A percentile compares a stretch with the other conserved stretches of the same genome.
These are phyloP conservation scores for Formicarius rufipectus DNA, from an alignment of 2,113 vertebrate species.

Conservation along the genomic window DNA sequence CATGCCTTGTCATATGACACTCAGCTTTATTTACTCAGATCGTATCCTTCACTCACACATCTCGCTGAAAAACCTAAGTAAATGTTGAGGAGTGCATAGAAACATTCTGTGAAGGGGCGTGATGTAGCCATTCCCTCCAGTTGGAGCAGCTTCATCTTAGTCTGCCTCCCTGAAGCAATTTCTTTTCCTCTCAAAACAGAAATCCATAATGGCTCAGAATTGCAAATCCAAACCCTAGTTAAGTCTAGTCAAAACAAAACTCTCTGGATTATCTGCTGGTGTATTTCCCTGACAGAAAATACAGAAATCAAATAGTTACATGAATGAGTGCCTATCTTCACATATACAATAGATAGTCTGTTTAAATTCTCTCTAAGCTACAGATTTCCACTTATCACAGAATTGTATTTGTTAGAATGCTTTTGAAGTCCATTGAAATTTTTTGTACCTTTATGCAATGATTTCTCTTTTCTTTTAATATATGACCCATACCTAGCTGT, in stretches of 20 bases:
- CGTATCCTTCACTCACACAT: background rate
- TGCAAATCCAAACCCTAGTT: background rate
- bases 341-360: background rate
- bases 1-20: conserved; percentile 15
- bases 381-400: background rate
- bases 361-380: background rate
- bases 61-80: background rate
- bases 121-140: background rate
- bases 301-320: background rate
- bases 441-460: background rate
- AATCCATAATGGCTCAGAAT: background rate
- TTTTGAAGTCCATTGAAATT: background rate
- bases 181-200: background rate
- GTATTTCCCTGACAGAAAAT: background rate
- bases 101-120: background rate
- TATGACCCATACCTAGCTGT: background rate
- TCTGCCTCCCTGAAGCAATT: background rate
- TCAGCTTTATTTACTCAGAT: conserved; percentile 17
- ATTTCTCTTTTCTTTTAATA: background rate
- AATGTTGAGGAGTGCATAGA: background rate
- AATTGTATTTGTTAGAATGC: background rate
- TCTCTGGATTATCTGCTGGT: background rate
- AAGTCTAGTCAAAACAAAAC: background rate
- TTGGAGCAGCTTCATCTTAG: background rate
- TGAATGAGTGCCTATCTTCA: background rate